Evolutionary conservation across 2,888 invertebrate genomes (phyloP), one percentile per base, ranked within the genome.

Genomic region (Thereva unica): DNA sequence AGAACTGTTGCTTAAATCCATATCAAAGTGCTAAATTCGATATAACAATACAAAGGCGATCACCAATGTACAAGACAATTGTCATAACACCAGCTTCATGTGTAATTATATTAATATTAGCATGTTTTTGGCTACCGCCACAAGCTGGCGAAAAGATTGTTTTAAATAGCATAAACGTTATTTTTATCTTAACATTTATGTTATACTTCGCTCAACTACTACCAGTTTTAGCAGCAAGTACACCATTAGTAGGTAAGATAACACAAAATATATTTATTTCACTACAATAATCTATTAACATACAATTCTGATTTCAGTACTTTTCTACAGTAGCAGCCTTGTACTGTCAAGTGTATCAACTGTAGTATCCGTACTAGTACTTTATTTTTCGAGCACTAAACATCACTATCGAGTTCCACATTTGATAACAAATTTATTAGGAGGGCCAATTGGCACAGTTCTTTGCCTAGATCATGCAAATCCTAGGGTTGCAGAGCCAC

Each of bases 81-180:
- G 83, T 88, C 50, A 82, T 87, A 52, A 84, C 86, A n/a, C 89
- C 89, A 2, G 86, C 86, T 1, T 71, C 79, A 82, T 87, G 86
- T 64, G 84, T 89, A 64, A 83, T 87, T 4, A 75, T 87, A 10
- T 74, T 89, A 73, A 86, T 85, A 0, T 78, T 89, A 52, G 77
- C 85, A 10, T 82, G 82, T 2, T 89, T 89, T 76, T 85, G 85
- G 84, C 74, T 87, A 50, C 86, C 87, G 5, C 85, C 86, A 0
- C 82, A 84, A 71, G 82, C 85, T 47, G 84, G 84, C 10, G 86
- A 86, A 74, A 86, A 86, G 75, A 80, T 87, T 47, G 77, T 84
- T 10, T 72, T 86, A 37, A 84, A 84, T 69, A 84, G 84, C 9
- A 80, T 83, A 65, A 84, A 83, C 34, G 80, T 84, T 4, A 74